phyloP scores from a whole-genome alignment of 2,797 vertebrate species.

The Morus bassanus region DNA sequence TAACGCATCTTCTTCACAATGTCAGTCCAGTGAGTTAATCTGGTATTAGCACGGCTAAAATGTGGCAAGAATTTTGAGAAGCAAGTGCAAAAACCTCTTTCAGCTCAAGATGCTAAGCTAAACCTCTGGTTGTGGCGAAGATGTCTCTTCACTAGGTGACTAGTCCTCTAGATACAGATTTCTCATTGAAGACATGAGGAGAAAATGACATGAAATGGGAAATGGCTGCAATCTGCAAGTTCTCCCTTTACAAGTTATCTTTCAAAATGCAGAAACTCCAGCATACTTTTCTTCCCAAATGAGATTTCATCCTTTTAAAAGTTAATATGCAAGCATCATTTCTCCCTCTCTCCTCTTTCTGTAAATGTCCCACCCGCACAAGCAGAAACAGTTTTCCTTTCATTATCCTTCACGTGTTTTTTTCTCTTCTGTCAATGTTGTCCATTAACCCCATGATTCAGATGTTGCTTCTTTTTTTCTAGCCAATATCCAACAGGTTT shows the following conservation, averaged over 20 bases:
- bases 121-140: not conserved
- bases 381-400: not conserved
- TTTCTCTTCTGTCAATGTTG: not conserved
- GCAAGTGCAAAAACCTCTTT: not conserved
- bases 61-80: not conserved
- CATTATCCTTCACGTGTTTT: not conserved
- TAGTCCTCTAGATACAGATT: not conserved
- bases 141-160: not conserved
- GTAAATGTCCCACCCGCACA: not conserved
- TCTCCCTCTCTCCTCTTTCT: not conserved
- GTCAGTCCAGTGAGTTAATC: not conserved
- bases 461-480: not conserved
- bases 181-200: not conserved
- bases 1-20: not conserved
- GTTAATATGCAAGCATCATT: not conserved
- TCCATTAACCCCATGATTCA: not conserved
- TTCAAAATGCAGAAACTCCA: not conserved
- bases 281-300: not conserved
- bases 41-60: not conserved
- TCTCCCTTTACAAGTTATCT: not conserved
- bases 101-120: not conserved
- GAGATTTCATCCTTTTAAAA: not conserved
- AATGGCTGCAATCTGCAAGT: not conserved
- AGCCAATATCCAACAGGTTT: not conserved
- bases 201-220: not conserved